phyloP scores from a whole-genome alignment of 2,797 vertebrate species.

The Xerus rutilus region DNA sequence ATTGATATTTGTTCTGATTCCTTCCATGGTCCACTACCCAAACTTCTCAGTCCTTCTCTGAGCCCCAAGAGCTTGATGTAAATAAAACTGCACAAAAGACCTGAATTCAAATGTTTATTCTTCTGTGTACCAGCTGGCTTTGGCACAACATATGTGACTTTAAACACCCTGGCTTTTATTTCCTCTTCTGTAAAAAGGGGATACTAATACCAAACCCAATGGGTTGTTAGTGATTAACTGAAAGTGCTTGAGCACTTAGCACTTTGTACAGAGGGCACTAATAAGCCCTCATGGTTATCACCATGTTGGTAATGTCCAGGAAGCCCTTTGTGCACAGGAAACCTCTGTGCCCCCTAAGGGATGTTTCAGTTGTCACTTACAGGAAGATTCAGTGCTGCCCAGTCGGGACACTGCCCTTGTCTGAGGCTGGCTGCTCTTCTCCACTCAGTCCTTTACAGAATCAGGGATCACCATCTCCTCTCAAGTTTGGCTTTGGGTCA shows the following conservation, averaged over 20 bases:
- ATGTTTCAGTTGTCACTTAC: neutral
- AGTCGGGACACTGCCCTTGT: neutral
- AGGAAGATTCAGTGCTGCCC: neutral
- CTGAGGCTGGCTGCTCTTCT: neutral
- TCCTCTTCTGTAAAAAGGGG: neutral
- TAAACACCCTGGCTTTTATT: neutral
- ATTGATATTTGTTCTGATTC: neutral
- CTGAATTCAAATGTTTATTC: neutral
- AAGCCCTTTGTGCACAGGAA: neutral
- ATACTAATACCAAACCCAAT: neutral
- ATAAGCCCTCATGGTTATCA: neutral
- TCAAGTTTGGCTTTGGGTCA: conserved; percentile 37
- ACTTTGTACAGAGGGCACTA: neutral
- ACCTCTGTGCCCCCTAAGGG: neutral
- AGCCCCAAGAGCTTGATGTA: neutral
- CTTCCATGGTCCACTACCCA: neutral
- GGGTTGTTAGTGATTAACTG: neutral
- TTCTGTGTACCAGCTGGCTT: neutral
- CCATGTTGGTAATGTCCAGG: neutral
- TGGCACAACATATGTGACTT: neutral
- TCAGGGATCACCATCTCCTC: neutral
- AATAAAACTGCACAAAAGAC: neutral
- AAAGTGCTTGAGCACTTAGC: neutral
- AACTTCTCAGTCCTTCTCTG: neutral
- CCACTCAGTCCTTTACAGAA: neutral